phyloP scores from a whole-genome alignment of 2,797 vertebrate genomes.

The Allobates femoralis region DNA sequence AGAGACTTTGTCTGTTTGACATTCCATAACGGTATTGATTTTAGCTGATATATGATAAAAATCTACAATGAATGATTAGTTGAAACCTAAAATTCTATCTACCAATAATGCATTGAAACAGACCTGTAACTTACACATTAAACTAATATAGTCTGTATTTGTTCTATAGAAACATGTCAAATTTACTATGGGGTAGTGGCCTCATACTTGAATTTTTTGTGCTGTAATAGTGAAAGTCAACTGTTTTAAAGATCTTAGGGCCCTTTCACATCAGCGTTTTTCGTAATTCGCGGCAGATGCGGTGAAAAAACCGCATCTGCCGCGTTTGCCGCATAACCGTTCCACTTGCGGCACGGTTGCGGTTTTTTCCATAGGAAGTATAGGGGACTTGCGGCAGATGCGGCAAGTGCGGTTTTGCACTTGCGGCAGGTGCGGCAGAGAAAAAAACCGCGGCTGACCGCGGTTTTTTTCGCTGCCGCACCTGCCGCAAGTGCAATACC shows the following conservation, averaged over 20 bases:
- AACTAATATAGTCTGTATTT: not conserved
- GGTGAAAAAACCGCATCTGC: too few relatives aligned
- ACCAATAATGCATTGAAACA: not conserved
- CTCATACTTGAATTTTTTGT: not conserved
- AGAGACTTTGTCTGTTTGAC: not conserved
- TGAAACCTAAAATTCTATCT: not conserved
- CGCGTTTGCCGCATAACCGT: too few relatives aligned
- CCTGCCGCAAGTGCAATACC: too few relatives aligned
- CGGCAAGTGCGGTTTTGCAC: too few relatives aligned
- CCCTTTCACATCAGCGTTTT: too few relatives aligned
- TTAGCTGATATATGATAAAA: constrained; percentile 1
- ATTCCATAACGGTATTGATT: not conserved
- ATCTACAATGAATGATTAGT: not conserved
- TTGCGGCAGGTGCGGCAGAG: too few relatives aligned
- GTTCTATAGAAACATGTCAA: not conserved
- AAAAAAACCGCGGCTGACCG: too few relatives aligned
- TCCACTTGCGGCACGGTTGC: too few relatives aligned
- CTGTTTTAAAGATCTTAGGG: not conserved
- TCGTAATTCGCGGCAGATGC: too few relatives aligned
- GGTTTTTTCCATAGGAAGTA: too few relatives aligned
- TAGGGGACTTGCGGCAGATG: too few relatives aligned
- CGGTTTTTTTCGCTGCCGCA: too few relatives aligned
- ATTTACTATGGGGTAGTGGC: not conserved
- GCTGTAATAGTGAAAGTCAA: not conserved
- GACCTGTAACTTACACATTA: not conserved